Conservation (phyloP, 37 sponge, comb jelly and placozoan species). For the Agelas oroides region DNA sequence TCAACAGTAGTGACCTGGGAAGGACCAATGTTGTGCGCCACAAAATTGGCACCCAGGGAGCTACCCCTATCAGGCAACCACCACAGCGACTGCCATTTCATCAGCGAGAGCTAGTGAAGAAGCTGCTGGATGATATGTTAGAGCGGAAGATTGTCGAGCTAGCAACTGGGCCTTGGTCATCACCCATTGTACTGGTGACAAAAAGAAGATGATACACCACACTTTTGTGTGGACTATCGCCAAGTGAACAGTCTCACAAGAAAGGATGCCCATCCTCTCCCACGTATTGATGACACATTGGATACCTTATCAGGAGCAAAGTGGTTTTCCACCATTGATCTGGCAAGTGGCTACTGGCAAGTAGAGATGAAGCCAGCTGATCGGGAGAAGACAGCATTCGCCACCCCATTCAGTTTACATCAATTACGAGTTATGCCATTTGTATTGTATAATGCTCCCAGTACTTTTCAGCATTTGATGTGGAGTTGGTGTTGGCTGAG, state of each 20-base stretch:
- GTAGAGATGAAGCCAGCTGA: background rate
- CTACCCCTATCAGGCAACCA: background rate
- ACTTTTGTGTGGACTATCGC: constrained; percentile 6
- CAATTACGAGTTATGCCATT: constrained; percentile 8
- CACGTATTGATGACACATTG: background rate
- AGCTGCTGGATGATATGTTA: background rate
- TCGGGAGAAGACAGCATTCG: constrained; percentile 1
- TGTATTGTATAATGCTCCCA: background rate
- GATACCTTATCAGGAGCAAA: background rate
- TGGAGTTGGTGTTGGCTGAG: too few species aligned
- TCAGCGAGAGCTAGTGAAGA: background rate
- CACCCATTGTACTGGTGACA: background rate
- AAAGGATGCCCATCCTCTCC: background rate
- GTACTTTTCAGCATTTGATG: background rate
- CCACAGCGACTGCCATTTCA: background rate
- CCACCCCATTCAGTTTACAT: background rate
- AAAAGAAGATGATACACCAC: constrained; percentile 2
- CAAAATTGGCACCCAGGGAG: background rate
- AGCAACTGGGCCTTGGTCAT: background rate
- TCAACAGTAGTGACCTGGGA: background rate
- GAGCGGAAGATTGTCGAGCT: background rate
- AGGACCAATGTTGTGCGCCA: background rate
- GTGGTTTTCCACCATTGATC: background rate
- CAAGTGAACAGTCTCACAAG: background rate
- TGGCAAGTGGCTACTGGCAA: constrained; percentile 9